These are phyloP conservation scores for Crossoptilon crossoptilon DNA, from an alignment of 2,797 vertebrate genomes.

Conservation along the genomic window DNA sequence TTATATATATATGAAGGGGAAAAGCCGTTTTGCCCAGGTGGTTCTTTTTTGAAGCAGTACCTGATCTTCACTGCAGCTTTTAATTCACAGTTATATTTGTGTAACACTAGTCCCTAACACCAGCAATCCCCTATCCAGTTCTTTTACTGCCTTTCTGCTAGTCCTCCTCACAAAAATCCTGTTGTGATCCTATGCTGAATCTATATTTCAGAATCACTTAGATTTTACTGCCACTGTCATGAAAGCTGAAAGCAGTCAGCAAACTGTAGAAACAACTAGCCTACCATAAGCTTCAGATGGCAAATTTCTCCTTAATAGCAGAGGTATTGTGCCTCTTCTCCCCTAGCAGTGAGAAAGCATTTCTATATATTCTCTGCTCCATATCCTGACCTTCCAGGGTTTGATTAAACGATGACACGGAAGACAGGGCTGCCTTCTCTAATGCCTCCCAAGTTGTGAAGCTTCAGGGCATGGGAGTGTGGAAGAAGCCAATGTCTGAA, in stretches of 20 bases:
- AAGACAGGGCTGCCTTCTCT: neutral
- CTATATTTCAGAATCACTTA: neutral
- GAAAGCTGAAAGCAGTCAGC: neutral
- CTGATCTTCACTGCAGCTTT: neutral
- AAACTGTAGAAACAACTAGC: neutral
- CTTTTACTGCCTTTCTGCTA: neutral
- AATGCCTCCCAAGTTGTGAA: neutral
- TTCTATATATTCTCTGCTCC: neutral
- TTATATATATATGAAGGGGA: neutral
- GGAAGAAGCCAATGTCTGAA: neutral
- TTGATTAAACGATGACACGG: neutral
- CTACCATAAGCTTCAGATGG: neutral
- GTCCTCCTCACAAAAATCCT: neutral
- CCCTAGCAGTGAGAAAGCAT: neutral
- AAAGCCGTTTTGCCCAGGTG: neutral
- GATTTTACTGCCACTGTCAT: neutral
- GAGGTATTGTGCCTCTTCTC: neutral
- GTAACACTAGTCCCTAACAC: neutral
- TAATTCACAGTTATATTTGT: neutral
- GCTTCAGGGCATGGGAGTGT: neutral
- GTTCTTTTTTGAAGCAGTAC: neutral
- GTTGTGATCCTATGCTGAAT: neutral
- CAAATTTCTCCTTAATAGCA: neutral
- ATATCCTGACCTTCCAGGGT: neutral
- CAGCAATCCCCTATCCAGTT: neutral